Percentiles rank a stretch among this genome's conserved stretches.
phyloP scores from a whole-genome alignment of 1,140 invertebrate species.

The Neodiprion lecontei region DNA sequence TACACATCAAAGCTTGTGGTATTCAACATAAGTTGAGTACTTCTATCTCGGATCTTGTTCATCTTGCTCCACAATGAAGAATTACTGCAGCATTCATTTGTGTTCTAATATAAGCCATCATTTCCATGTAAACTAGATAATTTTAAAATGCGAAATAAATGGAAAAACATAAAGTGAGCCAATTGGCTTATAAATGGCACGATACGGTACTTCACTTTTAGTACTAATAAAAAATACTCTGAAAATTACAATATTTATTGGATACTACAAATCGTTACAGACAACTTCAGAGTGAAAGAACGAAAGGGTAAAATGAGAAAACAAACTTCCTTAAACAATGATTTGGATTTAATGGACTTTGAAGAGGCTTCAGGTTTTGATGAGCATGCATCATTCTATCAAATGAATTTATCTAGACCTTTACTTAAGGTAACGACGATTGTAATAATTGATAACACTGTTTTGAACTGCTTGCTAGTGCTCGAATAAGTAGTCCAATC shows the following conservation, averaged over 20 bases:
- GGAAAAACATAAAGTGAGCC: no score
- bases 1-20: no score
- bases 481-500: no score
- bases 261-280: constrained; percentile 31
- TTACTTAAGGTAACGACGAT: constrained; percentile 73
- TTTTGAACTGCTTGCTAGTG: background rate
- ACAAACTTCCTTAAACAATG: constrained; percentile 47
- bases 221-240: constrained; percentile 40
- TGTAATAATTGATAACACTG: background rate
- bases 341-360: constrained; percentile 70
- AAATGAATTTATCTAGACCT: constrained; percentile 92
- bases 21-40: constrained; percentile 56
- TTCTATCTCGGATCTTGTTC: constrained; percentile 56
- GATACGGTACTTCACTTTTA: no score
- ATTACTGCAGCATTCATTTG: background rate
- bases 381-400: constrained; percentile 80
- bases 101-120: no score
- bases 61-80: background rate
- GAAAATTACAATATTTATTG: constrained; percentile 34
- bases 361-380: constrained; percentile 78
- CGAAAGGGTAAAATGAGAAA: constrained; percentile 44
- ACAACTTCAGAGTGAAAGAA: constrained; percentile 51
- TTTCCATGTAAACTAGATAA: no score
- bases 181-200: no score
- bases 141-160: no score